Conservation (phyloP, 2,797 vertebrate genomes). For the Vireo griseus region DNA sequence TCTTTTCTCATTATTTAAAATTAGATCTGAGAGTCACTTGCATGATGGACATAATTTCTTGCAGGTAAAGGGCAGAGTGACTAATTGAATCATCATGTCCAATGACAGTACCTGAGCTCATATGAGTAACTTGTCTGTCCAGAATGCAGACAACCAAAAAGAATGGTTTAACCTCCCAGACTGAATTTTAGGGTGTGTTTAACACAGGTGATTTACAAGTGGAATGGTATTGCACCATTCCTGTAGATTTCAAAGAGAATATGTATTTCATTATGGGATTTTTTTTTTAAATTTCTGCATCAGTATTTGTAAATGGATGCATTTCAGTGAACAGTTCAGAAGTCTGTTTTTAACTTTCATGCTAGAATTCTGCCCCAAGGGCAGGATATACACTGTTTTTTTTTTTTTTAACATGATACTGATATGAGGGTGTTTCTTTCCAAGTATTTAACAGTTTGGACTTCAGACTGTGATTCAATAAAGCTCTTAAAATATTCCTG, state of each 20-base stretch:
- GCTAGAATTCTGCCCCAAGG: not conserved
- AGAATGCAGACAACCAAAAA: not conserved
- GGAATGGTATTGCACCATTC: not conserved
- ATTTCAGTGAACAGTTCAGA: not conserved
- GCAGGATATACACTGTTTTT: accelerated
- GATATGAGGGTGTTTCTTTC: not conserved
- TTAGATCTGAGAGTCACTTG: not conserved
- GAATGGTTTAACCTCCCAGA: not conserved
- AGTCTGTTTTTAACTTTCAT: not conserved
- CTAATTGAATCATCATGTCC: not conserved
- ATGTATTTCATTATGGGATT: too few relatives aligned
- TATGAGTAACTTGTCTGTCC: not conserved
- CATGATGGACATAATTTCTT: not conserved
- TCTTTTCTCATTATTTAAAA: not conserved
- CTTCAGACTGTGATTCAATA: not conserved
- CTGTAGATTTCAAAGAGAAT: not conserved
- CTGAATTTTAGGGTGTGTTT: not conserved
- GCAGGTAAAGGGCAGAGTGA: not conserved
- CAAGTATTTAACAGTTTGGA: not conserved
- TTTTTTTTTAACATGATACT: not conserved
- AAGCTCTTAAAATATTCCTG: not conserved
- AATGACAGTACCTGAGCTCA: not conserved
- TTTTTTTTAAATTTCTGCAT: not conserved
- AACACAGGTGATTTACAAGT: not conserved
- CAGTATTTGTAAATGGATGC: not conserved